Percentiles rank a stretch among this genome's conserved stretches.
phyloP scores from a whole-genome alignment of 2,888 invertebrate species.

The Sacculina carcini region DNA sequence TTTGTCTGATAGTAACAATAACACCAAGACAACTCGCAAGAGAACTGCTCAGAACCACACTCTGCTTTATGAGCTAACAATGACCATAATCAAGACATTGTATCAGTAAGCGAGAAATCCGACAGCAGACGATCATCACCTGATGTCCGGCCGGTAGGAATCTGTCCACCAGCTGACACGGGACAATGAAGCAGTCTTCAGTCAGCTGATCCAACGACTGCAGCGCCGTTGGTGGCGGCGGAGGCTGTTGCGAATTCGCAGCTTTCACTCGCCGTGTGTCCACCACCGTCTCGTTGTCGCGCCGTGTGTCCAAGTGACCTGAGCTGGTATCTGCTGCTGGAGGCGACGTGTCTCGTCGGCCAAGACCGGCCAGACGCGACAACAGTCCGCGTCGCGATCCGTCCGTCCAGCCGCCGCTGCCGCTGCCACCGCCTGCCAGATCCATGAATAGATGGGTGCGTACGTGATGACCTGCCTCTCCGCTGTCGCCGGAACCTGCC shows the following conservation, averaged over 20 bases:
- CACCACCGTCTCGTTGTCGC: too few species aligned
- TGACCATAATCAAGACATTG: too few species aligned
- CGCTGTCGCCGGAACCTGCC: not conserved
- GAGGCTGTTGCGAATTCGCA: not conserved
- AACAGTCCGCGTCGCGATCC: not conserved
- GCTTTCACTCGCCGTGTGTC: too few species aligned
- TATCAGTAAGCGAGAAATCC: too few species aligned
- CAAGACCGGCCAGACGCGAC: not conserved
- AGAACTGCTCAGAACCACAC: too few species aligned
- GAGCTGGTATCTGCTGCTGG: not conserved
- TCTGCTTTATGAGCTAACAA: too few species aligned
- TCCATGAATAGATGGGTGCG: constrained; percentile 1
- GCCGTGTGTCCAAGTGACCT: not conserved
- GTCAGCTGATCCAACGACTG: constrained; percentile 4
- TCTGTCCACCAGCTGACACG: constrained; percentile 58
- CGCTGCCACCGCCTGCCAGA: not conserved
- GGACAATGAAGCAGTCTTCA: constrained; percentile 73
- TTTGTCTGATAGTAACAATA: too few species aligned
- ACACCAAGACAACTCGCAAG: too few species aligned
- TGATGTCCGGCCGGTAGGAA: constrained; percentile 38
- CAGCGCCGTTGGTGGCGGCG: not conserved
- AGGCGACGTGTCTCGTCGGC: not conserved
- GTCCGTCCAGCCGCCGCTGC: not conserved
- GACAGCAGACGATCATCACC: too few species aligned
- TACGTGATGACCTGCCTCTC: not conserved